These are phyloP conservation scores for Callospermophilus lateralis DNA, from an alignment of 2,113 vertebrate species.

Conservation along the genomic window DNA sequence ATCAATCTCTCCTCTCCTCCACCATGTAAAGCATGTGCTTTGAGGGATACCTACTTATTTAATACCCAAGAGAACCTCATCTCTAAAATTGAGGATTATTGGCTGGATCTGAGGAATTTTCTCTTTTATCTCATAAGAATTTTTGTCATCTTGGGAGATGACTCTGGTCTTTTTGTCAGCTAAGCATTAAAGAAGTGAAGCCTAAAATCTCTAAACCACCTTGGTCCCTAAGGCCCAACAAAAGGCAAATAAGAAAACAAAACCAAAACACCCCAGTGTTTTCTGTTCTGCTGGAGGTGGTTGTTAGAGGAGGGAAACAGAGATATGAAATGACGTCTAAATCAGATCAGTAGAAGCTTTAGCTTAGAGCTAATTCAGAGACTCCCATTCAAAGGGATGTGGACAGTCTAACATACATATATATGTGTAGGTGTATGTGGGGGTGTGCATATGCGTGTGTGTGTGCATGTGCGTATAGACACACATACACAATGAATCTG, in stretches of 20 bases:
- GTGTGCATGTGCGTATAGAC: too few relatives aligned
- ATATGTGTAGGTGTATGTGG: too few relatives aligned
- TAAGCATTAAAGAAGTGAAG: not conserved
- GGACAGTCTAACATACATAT: too few relatives aligned
- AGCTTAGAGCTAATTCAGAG: too few relatives aligned
- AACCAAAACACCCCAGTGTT: not conserved
- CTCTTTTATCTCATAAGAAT: not conserved
- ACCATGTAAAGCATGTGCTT: not conserved
- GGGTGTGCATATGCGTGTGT: too few relatives aligned
- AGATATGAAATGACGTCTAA: too few relatives aligned
- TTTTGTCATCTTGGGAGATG: not conserved
- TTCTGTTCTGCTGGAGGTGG: not conserved
- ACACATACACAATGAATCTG: too few relatives aligned
- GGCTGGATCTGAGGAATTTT: not conserved
- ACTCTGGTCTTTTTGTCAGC: not conserved
- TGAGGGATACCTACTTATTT: too few relatives aligned
- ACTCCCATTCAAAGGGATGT: too few relatives aligned
- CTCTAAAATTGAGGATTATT: not conserved
- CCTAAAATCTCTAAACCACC: not conserved
- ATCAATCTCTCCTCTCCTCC: fast-evolving
- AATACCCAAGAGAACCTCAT: not conserved
- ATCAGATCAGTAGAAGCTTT: too few relatives aligned
- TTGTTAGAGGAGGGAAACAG: not conserved
- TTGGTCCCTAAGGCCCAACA: not conserved
- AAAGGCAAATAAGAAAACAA: not conserved